phyloP scores from a whole-genome alignment of 2,113 vertebrate genomes.

The Tamias sibiricus region DNA sequence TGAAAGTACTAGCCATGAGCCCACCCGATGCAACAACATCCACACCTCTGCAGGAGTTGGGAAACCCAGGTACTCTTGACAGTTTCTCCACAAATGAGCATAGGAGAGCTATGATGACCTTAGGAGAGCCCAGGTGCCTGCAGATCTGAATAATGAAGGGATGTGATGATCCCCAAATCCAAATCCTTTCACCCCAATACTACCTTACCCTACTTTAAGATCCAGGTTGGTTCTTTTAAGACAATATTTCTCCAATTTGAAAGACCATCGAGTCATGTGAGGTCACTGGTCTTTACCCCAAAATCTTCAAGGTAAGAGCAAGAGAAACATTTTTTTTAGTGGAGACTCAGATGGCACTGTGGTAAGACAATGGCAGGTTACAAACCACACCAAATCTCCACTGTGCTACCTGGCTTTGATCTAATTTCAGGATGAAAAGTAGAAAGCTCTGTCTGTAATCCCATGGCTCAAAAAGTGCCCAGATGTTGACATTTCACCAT shows the following conservation, averaged over 20 bases:
- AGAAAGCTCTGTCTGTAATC: not conserved
- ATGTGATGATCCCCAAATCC: too few relatives aligned
- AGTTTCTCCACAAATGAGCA: not conserved
- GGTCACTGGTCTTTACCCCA: not conserved
- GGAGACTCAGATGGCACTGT: not conserved
- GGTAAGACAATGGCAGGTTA: not conserved
- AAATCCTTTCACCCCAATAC: not conserved
- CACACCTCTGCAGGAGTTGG: not conserved
- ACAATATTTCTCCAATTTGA: not conserved
- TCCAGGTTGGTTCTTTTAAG: not conserved
- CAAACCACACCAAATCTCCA: not conserved
- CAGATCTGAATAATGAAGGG: not conserved
- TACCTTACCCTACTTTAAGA: not conserved
- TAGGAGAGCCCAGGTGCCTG: not conserved
- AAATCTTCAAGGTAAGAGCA: not conserved
- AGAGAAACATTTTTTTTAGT: not conserved
- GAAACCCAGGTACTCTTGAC: not conserved
- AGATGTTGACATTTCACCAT: not conserved
- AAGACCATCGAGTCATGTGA: not conserved
- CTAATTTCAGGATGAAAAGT: not conserved
- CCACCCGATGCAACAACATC: not conserved
- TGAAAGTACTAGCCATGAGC: not conserved
- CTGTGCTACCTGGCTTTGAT: not conserved
- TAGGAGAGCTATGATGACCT: too few relatives aligned
- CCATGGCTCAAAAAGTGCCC: not conserved